These are phyloP conservation scores for Mesorhabditis sp. DNA, from an alignment of 2,888 invertebrate species.

Conservation along the genomic window DNA sequence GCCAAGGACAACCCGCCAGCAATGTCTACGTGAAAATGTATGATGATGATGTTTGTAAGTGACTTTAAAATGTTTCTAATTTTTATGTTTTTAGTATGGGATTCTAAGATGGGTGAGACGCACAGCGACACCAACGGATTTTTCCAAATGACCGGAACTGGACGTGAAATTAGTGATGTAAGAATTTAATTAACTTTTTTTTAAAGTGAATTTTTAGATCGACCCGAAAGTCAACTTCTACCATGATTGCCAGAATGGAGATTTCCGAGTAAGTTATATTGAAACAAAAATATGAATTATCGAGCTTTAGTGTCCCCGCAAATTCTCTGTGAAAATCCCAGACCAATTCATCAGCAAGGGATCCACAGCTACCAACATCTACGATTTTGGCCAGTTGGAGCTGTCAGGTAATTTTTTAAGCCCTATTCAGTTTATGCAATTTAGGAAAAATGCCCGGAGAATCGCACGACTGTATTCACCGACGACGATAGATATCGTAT, in stretches of 20 bases:
- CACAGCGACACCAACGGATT: constrained; percentile 3
- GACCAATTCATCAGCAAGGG: not conserved
- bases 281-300: not conserved
- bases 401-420: not conserved
- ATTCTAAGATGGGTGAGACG: constrained; percentile 4
- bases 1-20: not conserved
- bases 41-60: not conserved
- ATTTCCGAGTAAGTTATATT: constrained; percentile 3
- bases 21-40: constrained; percentile 3
- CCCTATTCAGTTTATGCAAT: not conserved
- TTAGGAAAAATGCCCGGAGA: constrained; percentile 6
- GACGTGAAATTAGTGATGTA: not conserved
- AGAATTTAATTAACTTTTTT: not conserved
- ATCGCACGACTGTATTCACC: constrained; percentile 6
- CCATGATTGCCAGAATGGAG: constrained; percentile 1
- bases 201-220: constrained; percentile 1
- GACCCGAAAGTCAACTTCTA: constrained; percentile 1
- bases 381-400: not conserved
- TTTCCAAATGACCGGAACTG: constrained; percentile 1
- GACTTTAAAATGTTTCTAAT: not conserved
- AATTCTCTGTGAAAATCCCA: not conserved
- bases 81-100: not conserved
- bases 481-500: not conserved
- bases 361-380: not conserved
- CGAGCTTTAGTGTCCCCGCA: not conserved